These are phyloP conservation scores for Drosophila sulfurigaster DNA, from an alignment of 1,140 invertebrate species.

Conservation along the genomic window DNA sequence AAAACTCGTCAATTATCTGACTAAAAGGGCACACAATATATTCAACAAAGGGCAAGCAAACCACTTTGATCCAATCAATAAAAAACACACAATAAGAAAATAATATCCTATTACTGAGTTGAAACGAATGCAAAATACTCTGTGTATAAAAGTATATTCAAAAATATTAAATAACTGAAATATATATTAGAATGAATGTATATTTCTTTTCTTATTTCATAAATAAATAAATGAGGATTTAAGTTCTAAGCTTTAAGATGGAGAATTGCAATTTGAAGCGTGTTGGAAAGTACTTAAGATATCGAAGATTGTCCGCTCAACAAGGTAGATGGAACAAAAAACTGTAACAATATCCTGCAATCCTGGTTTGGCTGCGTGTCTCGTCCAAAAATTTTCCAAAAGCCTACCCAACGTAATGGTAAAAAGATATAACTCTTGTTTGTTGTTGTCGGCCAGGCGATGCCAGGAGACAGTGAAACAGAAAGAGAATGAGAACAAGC, in stretches of 20 bases:
- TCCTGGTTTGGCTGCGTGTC: constrained; percentile 15
- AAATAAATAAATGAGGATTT: neutral
- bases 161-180: neutral
- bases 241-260: neutral
- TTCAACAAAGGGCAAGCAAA: constrained; percentile 49
- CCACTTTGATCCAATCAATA: constrained; percentile 70
- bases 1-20: constrained; percentile 60
- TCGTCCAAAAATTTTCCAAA: constrained; percentile 53
- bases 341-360: constrained; percentile 34
- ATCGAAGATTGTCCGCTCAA: neutral
- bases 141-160: neutral
- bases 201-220: neutral
- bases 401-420: constrained; percentile 56
- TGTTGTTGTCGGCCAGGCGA: constrained; percentile 48
- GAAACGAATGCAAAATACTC: constrained; percentile 23
- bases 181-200: neutral
- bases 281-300: neutral
- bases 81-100: constrained; percentile 58
- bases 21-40: constrained; percentile 49
- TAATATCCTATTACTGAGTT: neutral
- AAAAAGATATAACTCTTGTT: constrained; percentile 77
- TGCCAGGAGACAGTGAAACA: constrained; percentile 27
- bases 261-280: neutral
- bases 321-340: neutral
- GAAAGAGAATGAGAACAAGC: constrained; percentile 40